Evolutionary conservation across 1,140 invertebrate species (phyloP).

Genomic region (Pogonomyrmex barbatus): DNA sequence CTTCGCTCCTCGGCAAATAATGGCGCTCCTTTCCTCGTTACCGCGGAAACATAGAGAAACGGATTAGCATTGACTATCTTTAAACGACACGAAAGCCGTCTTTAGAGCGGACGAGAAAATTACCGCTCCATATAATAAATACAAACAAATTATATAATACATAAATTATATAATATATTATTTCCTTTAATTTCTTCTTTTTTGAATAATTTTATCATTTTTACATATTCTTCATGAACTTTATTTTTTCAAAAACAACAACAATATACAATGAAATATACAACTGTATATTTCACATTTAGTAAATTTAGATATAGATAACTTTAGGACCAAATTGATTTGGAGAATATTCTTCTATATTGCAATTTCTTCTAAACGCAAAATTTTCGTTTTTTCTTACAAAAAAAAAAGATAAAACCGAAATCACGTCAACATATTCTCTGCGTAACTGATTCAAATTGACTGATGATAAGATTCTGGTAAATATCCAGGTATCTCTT

Average conservation of each 20-base stretch:
- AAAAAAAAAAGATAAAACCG: background rate
- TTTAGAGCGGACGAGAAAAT: background rate
- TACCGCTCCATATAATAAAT: background rate
- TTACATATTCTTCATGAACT: background rate
- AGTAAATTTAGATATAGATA: background rate
- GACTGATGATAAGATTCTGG: constrained; percentile 5
- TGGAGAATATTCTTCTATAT: background rate
- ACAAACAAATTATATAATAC: background rate
- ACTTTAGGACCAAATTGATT: background rate
- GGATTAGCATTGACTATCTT: constrained; percentile 44
- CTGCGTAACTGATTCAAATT: background rate
- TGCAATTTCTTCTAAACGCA: background rate
- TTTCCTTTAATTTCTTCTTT: background rate
- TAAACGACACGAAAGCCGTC: constrained; percentile 9
- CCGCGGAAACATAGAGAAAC: constrained; percentile 56
- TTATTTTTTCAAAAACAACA: background rate
- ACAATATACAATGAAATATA: too few relatives aligned
- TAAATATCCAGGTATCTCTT: background rate
- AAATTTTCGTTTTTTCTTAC: background rate
- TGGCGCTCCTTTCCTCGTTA: constrained; percentile 64
- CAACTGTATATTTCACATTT: background rate
- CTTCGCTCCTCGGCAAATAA: constrained; percentile 75
- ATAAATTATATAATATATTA: background rate
- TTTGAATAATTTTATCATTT: background rate
- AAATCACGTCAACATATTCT: background rate